Evolutionary conservation across 1,140 invertebrate genomes (phyloP).

Genomic region (Drosophila rhopaloa): DNA sequence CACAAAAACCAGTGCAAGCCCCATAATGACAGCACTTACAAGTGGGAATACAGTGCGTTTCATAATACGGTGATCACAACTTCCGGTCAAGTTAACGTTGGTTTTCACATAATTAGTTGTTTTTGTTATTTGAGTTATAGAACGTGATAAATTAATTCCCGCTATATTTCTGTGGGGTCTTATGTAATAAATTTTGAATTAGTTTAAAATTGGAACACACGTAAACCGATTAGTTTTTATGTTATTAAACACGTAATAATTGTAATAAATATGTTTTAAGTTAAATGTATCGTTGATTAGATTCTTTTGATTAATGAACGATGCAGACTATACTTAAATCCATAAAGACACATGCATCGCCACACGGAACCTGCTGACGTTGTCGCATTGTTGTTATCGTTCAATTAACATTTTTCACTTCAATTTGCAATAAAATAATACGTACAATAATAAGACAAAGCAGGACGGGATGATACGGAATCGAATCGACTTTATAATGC

Average conservation of each 20-base stretch:
- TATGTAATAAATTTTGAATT: too few species aligned
- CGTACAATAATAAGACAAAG: conserved; percentile 28
- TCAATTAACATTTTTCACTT: conserved; percentile 47
- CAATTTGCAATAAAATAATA: conserved; percentile 46
- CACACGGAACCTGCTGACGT: conserved; percentile 21
- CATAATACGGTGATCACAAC: background rate
- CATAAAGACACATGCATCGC: background rate
- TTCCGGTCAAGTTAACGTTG: conserved; percentile 6
- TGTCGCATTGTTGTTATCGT: conserved; percentile 35
- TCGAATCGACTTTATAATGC: conserved; percentile 6
- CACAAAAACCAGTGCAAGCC: conserved; percentile 36
- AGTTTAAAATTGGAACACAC: too few species aligned
- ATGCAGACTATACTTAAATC: too few species aligned
- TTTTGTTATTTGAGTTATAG: too few species aligned
- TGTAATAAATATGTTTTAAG: too few species aligned
- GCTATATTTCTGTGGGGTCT: too few species aligned
- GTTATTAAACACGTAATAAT: too few species aligned
- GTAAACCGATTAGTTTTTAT: too few species aligned
- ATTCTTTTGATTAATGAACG: too few species aligned
- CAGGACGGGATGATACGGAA: conserved; percentile 10
- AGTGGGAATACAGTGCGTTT: conserved; percentile 16
- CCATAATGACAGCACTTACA: conserved; percentile 3
- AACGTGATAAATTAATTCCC: too few species aligned
- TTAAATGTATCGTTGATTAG: too few species aligned
- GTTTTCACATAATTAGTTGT: background rate